Base-by-base conservation (phyloP, 2,797 vertebrate genomes). In the Champsocephalus esox region DNA sequence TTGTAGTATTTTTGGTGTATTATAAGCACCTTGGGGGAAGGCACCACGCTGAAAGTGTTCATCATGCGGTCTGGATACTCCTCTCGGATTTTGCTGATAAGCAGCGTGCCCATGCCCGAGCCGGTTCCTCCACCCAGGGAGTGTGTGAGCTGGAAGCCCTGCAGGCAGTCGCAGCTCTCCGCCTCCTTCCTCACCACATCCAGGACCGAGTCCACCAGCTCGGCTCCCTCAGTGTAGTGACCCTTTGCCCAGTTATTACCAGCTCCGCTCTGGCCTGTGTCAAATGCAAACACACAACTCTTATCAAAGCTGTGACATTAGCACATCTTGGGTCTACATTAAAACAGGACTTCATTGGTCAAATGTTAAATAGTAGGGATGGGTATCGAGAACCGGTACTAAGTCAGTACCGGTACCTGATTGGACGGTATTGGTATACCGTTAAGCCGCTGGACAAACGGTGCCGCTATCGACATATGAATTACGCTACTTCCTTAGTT, bases 161-260 rank as follows among this genome's bases (percentile, higher is more conserved):
- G 97, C 6, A 98, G 95, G 66, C 97, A 98, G 88, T 98, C 97
- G 1, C 97, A 98, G 91, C 95, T 97, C 88, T 98, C 97, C 0
- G 96, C 95, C 83, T 98, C 97, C 83, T 98, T 98, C 12, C 97
- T 92, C 44, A 98, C 97, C 80, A 98, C 97, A 4, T 98, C 97
- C 87, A 98, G 88, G 24, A 98, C 97, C 0, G 97, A 97, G 63
- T 98, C 97, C 49, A 94, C 94, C 70, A 98, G 92, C 89, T 98
- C 97, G 0, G 97, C 97, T 1, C 97, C 97, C 79, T 98, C 97
- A 0, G 97, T 98, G 95, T 97, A 97, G 88, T 97, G 96, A 38
- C 97, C 97, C 88, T 98, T 98, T 24, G 96, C 96, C 96, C 96
- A 97, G 94, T 97, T 98, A 79, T 97, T 97, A 62, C 97, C 97